These are phyloP conservation scores for Endomychus coccineus DNA, from an alignment of 2,888 invertebrate genomes.

Conservation along the genomic window DNA sequence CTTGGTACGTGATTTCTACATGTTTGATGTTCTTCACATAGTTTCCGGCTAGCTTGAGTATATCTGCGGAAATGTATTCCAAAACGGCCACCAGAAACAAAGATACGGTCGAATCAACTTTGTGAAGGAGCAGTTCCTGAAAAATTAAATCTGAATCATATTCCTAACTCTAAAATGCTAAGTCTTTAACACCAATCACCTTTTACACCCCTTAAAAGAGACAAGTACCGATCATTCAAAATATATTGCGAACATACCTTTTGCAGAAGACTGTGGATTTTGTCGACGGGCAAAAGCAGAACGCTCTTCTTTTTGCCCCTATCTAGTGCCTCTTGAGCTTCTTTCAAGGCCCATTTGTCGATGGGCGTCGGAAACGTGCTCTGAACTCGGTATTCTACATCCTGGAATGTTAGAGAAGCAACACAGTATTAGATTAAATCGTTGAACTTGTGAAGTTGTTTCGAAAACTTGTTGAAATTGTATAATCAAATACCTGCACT, in stretches of 20 bases:
- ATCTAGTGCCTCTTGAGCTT: conserved; percentile 78
- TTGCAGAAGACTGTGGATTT: conserved; percentile 79
- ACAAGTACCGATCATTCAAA: no score
- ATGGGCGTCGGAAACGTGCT: conserved; percentile 93
- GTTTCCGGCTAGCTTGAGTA: conserved; percentile 90
- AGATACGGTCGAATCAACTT: conserved; percentile 80
- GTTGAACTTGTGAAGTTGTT: no score
- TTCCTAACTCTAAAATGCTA: no score
- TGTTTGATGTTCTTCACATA: conserved; percentile 96
- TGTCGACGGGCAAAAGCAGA: conserved; percentile 71
- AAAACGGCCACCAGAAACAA: conserved; percentile 87
- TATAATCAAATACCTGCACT: conserved; percentile 52
- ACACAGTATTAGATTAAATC: no score
- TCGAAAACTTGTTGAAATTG: no score
- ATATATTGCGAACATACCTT: no score
- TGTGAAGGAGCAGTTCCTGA: conserved; percentile 79
- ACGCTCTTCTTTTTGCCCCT: conserved; percentile 73
- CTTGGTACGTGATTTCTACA: conserved; percentile 83
- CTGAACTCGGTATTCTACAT: conserved; percentile 88
- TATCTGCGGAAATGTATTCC: conserved; percentile 93
- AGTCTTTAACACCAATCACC: no score
- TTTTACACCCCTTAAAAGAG: no score
- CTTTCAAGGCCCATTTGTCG: conserved; percentile 86
- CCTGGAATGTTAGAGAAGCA: conserved; percentile 46
- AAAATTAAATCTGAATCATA: conserved; percentile 23